Percentiles rank a stretch among this genome's conserved stretches.
These are phyloP conservation scores for Leucophenga maculata DNA, from an alignment of 2,888 invertebrate species.

Conservation along the genomic window DNA sequence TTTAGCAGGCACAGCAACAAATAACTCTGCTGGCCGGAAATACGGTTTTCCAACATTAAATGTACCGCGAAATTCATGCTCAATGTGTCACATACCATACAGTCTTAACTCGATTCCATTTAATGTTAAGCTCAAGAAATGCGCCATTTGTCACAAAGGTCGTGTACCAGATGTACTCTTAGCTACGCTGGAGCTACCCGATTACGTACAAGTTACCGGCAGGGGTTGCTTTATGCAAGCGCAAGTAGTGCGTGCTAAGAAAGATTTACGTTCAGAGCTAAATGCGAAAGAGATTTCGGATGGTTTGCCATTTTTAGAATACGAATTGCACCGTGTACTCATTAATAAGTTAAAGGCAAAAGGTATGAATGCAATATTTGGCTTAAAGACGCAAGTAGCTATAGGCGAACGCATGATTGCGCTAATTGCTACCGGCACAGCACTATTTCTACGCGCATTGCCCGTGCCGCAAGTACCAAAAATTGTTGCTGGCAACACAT, in stretches of 20 bases:
- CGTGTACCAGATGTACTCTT: constrained; percentile 93
- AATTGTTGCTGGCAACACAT: constrained; percentile 79
- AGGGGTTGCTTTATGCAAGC: constrained; percentile 80
- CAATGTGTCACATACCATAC: constrained; percentile 88
- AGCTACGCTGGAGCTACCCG: constrained; percentile 90
- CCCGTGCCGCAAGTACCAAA: constrained; percentile 84
- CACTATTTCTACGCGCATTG: constrained; percentile 83
- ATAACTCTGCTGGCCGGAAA: constrained; percentile 47
- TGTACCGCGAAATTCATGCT: constrained; percentile 58
- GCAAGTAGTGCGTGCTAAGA: constrained; percentile 84
- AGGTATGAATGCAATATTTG: constrained; percentile 95
- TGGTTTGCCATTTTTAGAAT: constrained; percentile 94
- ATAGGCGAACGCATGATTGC: constrained; percentile 91
- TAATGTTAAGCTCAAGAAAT: constrained; percentile 81
- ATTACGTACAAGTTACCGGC: constrained; percentile 80
- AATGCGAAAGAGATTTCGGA: constrained; percentile 96
- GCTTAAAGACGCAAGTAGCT: constrained; percentile 84
- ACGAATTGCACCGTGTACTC: constrained; percentile 92
- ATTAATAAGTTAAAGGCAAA: constrained; percentile 92
- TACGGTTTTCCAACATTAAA: constrained; percentile 48
- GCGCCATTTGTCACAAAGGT: constrained; percentile 81
- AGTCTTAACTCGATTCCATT: constrained; percentile 81
- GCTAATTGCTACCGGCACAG: constrained; percentile 91
- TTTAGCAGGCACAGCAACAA: constrained; percentile 46
- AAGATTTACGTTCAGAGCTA: constrained; percentile 85